Evolutionary conservation across 1,140 invertebrate genomes (phyloP).

Genomic region (Panulirus ornatus): DNA sequence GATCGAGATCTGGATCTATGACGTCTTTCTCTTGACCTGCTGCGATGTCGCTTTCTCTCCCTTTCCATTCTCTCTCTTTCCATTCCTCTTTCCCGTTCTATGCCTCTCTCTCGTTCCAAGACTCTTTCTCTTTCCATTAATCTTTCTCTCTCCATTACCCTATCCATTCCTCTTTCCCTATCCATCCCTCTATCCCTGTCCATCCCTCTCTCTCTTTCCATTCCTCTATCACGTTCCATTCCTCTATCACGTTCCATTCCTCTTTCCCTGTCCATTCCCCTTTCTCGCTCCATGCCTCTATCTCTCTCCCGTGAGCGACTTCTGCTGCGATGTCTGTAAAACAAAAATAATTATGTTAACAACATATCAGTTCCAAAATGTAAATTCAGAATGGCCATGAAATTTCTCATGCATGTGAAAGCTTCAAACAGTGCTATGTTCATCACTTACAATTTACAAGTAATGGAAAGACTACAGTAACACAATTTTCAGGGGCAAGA

Average conservation of each 20-base stretch:
- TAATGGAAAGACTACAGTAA: too few species aligned
- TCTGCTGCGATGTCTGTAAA: conserved; percentile 66
- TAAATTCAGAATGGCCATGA: background rate
- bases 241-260: conserved; percentile 45
- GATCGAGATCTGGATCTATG: conserved; percentile 54
- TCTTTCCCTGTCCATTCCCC: conserved; percentile 76
- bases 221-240: conserved; percentile 41
- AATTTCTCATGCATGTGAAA: too few species aligned
- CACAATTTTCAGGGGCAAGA: background rate
- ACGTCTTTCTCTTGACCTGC: conserved; percentile 53
- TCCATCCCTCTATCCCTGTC: conserved; percentile 78
- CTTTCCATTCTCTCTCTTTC: conserved; percentile 33
- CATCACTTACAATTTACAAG: too few species aligned
- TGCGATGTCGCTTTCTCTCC: conserved; percentile 76
- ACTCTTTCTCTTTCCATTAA: conserved; percentile 41
- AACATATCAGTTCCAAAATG: background rate
- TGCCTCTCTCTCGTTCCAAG: conserved; percentile 78
- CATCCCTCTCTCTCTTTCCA: conserved; percentile 78
- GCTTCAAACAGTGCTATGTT: too few species aligned
- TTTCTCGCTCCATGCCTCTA: conserved; percentile 79
- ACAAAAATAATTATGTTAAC: background rate
- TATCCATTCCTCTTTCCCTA: conserved; percentile 78
- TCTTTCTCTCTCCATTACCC: conserved; percentile 53
- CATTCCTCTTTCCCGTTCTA: conserved; percentile 69
- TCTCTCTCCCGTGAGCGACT: conserved; percentile 77